Conservation (phyloP, 2,888 invertebrate genomes). For the Melanargia galathea region DNA sequence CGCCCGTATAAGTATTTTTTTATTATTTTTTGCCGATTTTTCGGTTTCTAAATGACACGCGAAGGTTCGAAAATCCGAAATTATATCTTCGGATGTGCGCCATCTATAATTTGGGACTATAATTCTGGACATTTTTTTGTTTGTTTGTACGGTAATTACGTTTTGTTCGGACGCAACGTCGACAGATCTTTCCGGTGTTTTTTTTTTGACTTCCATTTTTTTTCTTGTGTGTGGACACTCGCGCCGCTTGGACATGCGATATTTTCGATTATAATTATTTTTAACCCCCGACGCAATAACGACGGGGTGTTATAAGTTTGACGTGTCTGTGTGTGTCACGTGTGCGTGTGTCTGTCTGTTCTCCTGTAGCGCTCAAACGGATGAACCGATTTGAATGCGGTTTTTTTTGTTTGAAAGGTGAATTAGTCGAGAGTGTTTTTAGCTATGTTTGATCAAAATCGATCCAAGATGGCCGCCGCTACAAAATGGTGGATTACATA, state of each 20-base stretch:
- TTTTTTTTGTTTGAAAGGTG: too few species aligned
- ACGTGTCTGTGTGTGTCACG: too few species aligned
- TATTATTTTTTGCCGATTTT: slow-evolving; percentile 39
- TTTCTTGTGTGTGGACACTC: slow-evolving; percentile 32
- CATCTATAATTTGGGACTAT: slow-evolving; percentile 71
- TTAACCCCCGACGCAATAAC: too few species aligned
- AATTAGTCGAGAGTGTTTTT: too few species aligned
- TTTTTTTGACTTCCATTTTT: slow-evolving; percentile 36
- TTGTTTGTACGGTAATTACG: slow-evolving; percentile 60
- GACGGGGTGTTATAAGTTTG: too few species aligned
- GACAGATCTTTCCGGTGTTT: slow-evolving; percentile 42
- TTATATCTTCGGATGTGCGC: slow-evolving; percentile 50
- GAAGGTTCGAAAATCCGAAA: slow-evolving; percentile 49
- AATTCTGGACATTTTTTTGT: slow-evolving; percentile 61
- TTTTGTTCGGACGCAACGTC: slow-evolving; percentile 49
- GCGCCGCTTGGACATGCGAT: slow-evolving; percentile 28
- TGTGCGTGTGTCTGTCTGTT: too few species aligned
- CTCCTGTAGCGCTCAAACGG: too few species aligned
- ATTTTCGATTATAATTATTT: slow-evolving; percentile 14
- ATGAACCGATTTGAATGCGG: too few species aligned
- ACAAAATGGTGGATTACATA: too few species aligned
- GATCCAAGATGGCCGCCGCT: too few species aligned
- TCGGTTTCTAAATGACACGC: slow-evolving; percentile 57
- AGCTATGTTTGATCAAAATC: too few species aligned
- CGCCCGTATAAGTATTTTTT: slow-evolving; percentile 21